Base-by-base conservation (phyloP, 53 echinoderm and acorn worm genomes). In the Astropecten irregularis region DNA sequence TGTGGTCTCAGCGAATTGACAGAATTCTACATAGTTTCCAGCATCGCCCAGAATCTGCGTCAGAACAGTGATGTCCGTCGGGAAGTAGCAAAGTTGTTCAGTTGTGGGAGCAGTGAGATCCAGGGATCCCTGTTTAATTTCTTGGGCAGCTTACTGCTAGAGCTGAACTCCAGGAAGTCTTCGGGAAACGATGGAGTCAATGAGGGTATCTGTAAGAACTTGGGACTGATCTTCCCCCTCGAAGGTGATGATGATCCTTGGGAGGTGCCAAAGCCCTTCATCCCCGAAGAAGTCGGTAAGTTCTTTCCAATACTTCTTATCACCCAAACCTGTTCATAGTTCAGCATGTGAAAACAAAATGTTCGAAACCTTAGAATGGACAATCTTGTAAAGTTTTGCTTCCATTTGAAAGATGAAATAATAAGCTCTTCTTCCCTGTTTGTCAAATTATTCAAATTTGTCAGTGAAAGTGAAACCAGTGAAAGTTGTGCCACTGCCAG, bases 71-170 rank as follows among this genome's bases (percentile, higher is more conserved):
- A 52, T 4, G 77, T 90, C 50, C 76, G 90, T 16, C 66, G 71
- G 46, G 85, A 90, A 55, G 77, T 90, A 19, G 58, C 79, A 27
- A 85, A 72, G 57, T 44, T 90, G 56, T 90, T 90, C 48, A 49
- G 79, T 38, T 18, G 63, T 47, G 90, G 85, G 2, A 58, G 40
- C 14, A 3, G 13, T 3, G 68, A 67, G 26, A 69, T 79, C 46
- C 90, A 90, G 55, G 64, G 49, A 37, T 21, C 22, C 0, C 25
- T 90, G 20, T 77, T 84, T 22, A 79, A 15, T 15, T 90, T 90
- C 82, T 36, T 88, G 3, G 71, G 88, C 9, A 70, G 19, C 13
- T 46, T 88, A 20, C 51, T 82, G 31, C 82, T 82, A 0, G 49
- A 49, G 20, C 33, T 85, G 23, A 76, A 62, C 2, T 48, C 25